Evolutionary conservation across 30 jellyfish, hydroid and myxozoan genomes (phyloP).

Genomic region (Turritopsis dohrnii): DNA sequence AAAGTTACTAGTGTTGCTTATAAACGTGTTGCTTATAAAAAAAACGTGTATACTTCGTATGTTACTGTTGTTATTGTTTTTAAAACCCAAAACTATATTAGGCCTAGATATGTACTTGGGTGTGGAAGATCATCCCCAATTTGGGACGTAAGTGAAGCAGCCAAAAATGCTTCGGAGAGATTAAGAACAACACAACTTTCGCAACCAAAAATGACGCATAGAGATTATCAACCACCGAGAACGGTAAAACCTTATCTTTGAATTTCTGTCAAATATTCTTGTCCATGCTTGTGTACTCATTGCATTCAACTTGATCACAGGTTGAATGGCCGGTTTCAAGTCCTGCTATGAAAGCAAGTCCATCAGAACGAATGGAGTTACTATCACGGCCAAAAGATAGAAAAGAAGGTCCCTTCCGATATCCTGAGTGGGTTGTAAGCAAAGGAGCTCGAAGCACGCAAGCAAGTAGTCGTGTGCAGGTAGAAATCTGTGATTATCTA

Average conservation of each 20-base stretch:
- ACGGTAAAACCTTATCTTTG: conserved; percentile 55
- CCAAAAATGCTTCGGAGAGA: conserved; percentile 48
- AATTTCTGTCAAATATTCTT: too few relatives aligned
- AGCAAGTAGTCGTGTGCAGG: conserved; percentile 60
- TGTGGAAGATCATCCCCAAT: conserved; percentile 95
- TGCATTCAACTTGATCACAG: conserved; percentile 3
- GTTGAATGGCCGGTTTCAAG: conserved; percentile 79
- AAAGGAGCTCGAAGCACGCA: conserved; percentile 42
- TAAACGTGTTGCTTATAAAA: too few relatives aligned
- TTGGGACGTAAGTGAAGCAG: conserved; percentile 74
- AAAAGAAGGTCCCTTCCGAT: conserved; percentile 51
- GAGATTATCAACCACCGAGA: conserved; percentile 50
- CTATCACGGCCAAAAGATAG: conserved; percentile 78
- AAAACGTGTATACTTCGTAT: too few relatives aligned
- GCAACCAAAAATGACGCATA: conserved; percentile 65
- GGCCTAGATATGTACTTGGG: conserved; percentile 76
- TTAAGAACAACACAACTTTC: conserved; percentile 47
- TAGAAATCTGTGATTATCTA: neutral
- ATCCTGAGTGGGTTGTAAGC: conserved; percentile 66
- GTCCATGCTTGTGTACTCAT: too few relatives aligned
- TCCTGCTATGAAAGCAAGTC: conserved; percentile 45
- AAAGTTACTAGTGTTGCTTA: too few relatives aligned
- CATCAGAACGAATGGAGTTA: conserved; percentile 50
- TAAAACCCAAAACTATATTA: conserved; percentile 1
- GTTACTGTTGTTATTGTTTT: too few relatives aligned